These are phyloP conservation scores for Diaperis boleti DNA, from an alignment of 2,888 invertebrate genomes.

Conservation along the genomic window DNA sequence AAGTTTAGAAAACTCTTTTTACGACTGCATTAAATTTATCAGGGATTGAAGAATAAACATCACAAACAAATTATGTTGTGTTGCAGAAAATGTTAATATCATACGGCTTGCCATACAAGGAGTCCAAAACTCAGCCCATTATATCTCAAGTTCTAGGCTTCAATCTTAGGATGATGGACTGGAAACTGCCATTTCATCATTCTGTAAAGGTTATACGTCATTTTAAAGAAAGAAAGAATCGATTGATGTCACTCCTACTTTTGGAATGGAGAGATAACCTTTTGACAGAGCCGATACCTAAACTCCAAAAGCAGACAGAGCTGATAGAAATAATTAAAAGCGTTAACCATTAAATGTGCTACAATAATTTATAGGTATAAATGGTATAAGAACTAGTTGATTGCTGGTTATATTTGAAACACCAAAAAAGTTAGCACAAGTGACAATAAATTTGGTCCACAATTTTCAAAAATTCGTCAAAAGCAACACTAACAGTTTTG, in stretches of 20 bases:
- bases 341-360: no score
- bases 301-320: slow-evolving; percentile 8
- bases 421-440: no score
- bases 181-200: slow-evolving; percentile 30
- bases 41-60: slow-evolving; percentile 30
- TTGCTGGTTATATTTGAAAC: no score
- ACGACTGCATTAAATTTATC: slow-evolving; percentile 16
- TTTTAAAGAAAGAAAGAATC: slow-evolving; percentile 18
- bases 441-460: no score
- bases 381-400: no score
- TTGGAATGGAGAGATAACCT: slow-evolving; percentile 34
- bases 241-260: slow-evolving; percentile 35
- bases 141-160: slow-evolving; percentile 3
- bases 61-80: slow-evolving; percentile 36
- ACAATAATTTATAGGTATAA: no score
- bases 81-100: slow-evolving; percentile 32
- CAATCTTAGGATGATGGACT: slow-evolving; percentile 16
- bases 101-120: slow-evolving; percentile 17
- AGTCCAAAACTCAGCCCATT: slow-evolving; percentile 27
- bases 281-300: slow-evolving; percentile 7
- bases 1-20: slow-evolving; percentile 15
- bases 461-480: no score
- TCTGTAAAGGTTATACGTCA: slow-evolving; percentile 9
- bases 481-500: no score
- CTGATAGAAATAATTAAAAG: background rate